phyloP scores from a whole-genome alignment of 2,113 vertebrate genomes.

The Cebidichthys violaceus region DNA sequence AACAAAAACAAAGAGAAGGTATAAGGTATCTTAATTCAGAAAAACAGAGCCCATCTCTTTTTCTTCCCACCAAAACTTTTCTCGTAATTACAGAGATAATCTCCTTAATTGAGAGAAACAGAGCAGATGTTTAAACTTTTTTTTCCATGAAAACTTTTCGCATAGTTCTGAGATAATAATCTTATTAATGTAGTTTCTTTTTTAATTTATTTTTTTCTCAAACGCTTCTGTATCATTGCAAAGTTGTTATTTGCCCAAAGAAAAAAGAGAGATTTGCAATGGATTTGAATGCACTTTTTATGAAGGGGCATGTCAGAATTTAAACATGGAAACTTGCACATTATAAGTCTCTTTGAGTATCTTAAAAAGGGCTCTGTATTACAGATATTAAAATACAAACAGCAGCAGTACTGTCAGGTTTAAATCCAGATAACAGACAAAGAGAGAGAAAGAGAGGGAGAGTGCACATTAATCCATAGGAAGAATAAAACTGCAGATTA shows the following conservation, averaged over 20 bases:
- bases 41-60: neutral
- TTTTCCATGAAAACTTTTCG: neutral
- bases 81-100: neutral
- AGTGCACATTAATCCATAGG: conserved; percentile 56
- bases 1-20: neutral
- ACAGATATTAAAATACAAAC: neutral
- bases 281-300: neutral
- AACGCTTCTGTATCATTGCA: neutral
- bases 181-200: neutral
- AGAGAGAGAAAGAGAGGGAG: conserved; percentile 1
- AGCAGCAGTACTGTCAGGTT: neutral
- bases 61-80: neutral
- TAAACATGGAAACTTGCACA: neutral
- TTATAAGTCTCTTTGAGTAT: neutral
- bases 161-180: neutral
- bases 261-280: neutral
- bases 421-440: neutral
- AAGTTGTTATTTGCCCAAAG: neutral
- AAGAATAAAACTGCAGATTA: conserved; percentile 62
- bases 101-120: neutral
- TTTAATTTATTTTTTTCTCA: neutral
- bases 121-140: neutral
- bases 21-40: neutral
- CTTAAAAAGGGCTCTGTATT: neutral
- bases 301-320: neutral